These are phyloP conservation scores for Gallirallus australis DNA, from an alignment of 2,797 vertebrate species.

Conservation along the genomic window DNA sequence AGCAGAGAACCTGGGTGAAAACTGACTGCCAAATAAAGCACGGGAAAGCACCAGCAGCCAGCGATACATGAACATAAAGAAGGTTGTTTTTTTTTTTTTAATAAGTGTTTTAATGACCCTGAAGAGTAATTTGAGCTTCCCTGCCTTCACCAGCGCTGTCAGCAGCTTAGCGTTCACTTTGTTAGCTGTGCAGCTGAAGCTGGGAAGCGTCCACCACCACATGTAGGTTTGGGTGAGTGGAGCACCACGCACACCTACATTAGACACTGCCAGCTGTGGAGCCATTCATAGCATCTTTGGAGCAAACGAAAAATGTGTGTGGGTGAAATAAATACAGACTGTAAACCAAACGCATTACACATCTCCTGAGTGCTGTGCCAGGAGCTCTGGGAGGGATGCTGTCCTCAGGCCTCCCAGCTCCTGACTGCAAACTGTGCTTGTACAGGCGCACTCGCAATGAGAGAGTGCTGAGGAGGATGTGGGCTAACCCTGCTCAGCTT, in stretches of 20 bases:
- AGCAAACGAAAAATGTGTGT: neutral
- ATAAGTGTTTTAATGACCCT: neutral
- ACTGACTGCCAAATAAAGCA: neutral
- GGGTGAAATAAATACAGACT: neutral
- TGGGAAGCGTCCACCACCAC: neutral
- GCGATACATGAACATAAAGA: neutral
- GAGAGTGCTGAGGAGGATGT: neutral
- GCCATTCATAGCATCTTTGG: neutral
- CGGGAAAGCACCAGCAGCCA: neutral
- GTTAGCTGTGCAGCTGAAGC: neutral
- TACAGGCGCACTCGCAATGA: accelerated
- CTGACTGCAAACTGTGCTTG: neutral
- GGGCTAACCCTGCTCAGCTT: neutral
- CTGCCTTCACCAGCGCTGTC: neutral
- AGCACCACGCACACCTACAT: accelerated
- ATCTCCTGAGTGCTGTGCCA: neutral
- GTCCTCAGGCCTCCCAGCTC: neutral
- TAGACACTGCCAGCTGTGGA: neutral
- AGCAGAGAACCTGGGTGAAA: neutral
- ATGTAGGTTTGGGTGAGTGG: accelerated
- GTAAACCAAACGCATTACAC: neutral
- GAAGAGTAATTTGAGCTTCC: neutral
- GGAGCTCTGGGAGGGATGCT: neutral
- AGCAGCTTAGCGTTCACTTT: neutral
- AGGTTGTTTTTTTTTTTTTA: neutral